Evolutionary conservation across 2,888 invertebrate species (phyloP), one percentile per base, ranked within the genome.

Genomic region (Cyrtodaria siliqua): DNA sequence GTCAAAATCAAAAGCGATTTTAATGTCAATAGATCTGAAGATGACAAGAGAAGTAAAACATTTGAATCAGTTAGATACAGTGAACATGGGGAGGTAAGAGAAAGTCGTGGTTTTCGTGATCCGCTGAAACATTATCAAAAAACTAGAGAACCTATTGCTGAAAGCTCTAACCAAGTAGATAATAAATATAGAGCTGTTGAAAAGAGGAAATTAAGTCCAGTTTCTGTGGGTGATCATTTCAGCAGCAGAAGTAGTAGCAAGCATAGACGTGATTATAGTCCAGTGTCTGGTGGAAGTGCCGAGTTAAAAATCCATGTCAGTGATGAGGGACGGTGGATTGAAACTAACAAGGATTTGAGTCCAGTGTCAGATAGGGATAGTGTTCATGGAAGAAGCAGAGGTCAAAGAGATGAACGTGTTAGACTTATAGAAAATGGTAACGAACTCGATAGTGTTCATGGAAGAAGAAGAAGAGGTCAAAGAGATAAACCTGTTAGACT

Each of bases 291-390:
- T 20, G 40, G 69, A 6, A 62, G 57, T 49, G 26, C 38, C 53
- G 63, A 70, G 29, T 50, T 77, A 9, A 77, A 67, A 29, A 68
- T 77, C 52, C 77, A 77, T 63, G 55, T 77, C 4, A 71, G 71
- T 68, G 53, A 71, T 38, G 27, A 50, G 26, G 77, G 77, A 26
- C 29, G 71, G 52, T 72, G 77, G 77, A 71, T 77, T 59, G 77
- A 77, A 63, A 70, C 26, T 50, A 57, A 67, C 14, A 24, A 20
- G n/a, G 47, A 63, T 18, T n/a, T 29, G 8, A 55, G 49, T 24
- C 27, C 68, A 29, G 49, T 62, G 23, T 55, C 63, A 16, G 53
- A 55, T 49, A 23, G 23, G n/a, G 53, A 52, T 29, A 38, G n/a
- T 49, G 64, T 38, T 27, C 16, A 56, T 42, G 23, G 40, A 2